Conservation (phyloP, 2,113 vertebrate species). For the Alligator sinensis region DNA sequence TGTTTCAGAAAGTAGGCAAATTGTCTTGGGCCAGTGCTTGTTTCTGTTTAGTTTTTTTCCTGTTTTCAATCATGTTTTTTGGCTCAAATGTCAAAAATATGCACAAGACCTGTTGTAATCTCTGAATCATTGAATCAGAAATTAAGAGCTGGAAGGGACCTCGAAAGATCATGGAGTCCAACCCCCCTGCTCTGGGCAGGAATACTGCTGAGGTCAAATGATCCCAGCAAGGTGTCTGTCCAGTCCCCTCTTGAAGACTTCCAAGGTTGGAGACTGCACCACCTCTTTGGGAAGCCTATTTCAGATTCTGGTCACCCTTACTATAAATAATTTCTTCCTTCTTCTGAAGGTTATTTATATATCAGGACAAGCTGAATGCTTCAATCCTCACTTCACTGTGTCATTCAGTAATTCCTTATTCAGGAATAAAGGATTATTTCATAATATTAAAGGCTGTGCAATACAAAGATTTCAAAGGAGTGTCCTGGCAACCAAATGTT, state of each 20-base stretch:
- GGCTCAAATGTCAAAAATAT: background rate
- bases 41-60: background rate
- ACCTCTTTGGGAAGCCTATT: no score
- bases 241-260: no score
- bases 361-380: background rate
- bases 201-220: no score
- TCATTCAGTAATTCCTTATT: background rate
- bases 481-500: background rate
- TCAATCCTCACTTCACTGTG: background rate
- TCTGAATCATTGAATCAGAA: no score
- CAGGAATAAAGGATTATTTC: background rate
- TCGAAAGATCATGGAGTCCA: no score
- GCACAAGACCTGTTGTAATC: background rate
- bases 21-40: background rate
- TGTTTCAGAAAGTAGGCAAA: background rate
- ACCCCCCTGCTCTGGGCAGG: no score
- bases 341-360: conserved; percentile 1
- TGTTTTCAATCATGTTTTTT: background rate
- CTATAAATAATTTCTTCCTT: no score
- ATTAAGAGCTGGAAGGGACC: no score
- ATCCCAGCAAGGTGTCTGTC: no score
- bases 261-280: no score
- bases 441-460: background rate
- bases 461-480: background rate
- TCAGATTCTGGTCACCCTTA: no score